These are phyloP conservation scores for Blomia tropicalis DNA, from an alignment of 2,888 invertebrate species.

Conservation along the genomic window DNA sequence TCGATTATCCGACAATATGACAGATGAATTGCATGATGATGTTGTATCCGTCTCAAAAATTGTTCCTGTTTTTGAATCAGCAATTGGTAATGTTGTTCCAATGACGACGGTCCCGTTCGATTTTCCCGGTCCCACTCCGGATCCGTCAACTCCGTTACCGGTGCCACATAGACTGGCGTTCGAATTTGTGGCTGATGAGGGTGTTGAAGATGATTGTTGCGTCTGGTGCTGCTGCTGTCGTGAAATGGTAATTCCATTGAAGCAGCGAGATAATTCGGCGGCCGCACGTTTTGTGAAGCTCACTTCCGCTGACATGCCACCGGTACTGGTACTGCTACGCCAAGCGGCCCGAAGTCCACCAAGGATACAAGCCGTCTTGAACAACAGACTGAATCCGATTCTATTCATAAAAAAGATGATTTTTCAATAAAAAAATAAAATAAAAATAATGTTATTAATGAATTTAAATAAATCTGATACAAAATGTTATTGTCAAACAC, in stretches of 20 bases:
- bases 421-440: neutral
- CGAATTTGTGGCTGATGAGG: neutral
- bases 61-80: neutral
- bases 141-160: neutral
- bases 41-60: neutral
- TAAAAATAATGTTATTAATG: neutral
- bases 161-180: neutral
- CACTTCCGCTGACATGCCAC: slow-evolving; percentile 29
- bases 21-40: neutral
- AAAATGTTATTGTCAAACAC: too few species aligned
- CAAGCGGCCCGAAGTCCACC: slow-evolving; percentile 23
- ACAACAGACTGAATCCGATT: neutral
- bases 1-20: neutral
- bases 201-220: neutral
- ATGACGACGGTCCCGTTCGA: neutral
- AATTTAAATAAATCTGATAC: too few species aligned
- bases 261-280: slow-evolving; percentile 30
- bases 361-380: slow-evolving; percentile 23
- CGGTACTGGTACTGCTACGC: slow-evolving; percentile 20
- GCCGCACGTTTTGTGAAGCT: slow-evolving; percentile 32
- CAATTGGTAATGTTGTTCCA: neutral
- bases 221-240: slow-evolving; percentile 2
- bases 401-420: neutral
- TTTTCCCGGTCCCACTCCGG: neutral
- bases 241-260: slow-evolving; percentile 30